Percentiles rank a stretch among this genome's conserved stretches.
Evolutionary conservation across 1,140 invertebrate species (phyloP).

Genomic region (Lasioglossum albipes): DNA sequence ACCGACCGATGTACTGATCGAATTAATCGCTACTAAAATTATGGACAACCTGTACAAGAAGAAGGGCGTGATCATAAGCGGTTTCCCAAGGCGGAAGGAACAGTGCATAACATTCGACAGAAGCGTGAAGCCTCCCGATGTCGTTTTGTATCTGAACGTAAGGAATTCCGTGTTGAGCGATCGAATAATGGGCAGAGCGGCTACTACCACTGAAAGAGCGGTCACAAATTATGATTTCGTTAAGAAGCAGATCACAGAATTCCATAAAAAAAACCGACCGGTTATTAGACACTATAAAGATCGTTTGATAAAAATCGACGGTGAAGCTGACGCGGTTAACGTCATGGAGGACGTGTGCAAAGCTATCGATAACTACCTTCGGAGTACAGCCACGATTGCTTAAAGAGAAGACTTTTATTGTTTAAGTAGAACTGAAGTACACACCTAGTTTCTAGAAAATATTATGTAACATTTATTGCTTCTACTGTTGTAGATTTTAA

Average conservation of each 20-base stretch:
- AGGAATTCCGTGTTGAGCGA: conserved; percentile 51
- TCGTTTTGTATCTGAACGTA: conserved; percentile 51
- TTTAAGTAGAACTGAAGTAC: neutral
- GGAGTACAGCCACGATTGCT: neutral
- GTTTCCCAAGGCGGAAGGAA: conserved; percentile 48
- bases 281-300: conserved; percentile 49
- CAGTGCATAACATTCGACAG: conserved; percentile 53
- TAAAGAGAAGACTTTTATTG: too few relatives aligned
- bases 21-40: conserved; percentile 55
- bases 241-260: conserved; percentile 20
- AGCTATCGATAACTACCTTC: conserved; percentile 24
- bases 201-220: conserved; percentile 38
- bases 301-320: conserved; percentile 42
- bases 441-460: neutral
- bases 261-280: conserved; percentile 21
- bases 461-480: neutral
- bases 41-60: neutral
- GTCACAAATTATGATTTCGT: conserved; percentile 18
- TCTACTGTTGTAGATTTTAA: neutral
- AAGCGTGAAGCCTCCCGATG: conserved; percentile 36
- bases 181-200: conserved; percentile 34
- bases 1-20: conserved; percentile 48
- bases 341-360: conserved; percentile 40
- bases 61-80: conserved; percentile 52
- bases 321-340: conserved; percentile 17